phyloP scores from a whole-genome alignment of 1,140 invertebrate genomes.

The Potamilus streckersoni region DNA sequence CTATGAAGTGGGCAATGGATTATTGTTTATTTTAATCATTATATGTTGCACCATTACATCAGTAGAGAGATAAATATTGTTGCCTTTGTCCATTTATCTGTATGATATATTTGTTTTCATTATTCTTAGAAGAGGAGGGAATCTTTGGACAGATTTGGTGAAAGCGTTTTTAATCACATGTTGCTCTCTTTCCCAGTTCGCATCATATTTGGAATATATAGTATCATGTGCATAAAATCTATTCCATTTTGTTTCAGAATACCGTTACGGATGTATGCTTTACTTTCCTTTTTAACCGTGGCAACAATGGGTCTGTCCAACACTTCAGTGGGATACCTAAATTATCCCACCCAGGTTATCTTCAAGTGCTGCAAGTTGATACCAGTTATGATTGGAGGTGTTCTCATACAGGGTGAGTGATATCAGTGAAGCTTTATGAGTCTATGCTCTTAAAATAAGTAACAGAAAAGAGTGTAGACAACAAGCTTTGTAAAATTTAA shows the following conservation, averaged over 20 bases:
- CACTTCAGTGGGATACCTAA: conserved; percentile 92
- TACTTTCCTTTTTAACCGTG: conserved; percentile 88
- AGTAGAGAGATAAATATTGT: neutral
- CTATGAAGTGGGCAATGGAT: no score
- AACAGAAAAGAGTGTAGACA: no score
- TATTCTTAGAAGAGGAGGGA: neutral
- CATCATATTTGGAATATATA: neutral
- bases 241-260: conserved; percentile 76
- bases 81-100: neutral
- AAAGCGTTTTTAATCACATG: no score
- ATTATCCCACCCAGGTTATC: conserved; percentile 81
- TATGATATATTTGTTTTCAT: neutral
- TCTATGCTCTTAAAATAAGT: no score
- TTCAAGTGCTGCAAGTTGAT: conserved; percentile 92
- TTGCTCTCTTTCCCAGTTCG: no score
- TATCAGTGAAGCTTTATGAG: neutral
- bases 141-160: neutral
- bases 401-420: conserved; percentile 83
- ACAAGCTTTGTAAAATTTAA: no score
- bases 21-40: no score
- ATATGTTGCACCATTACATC: no score
- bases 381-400: conserved; percentile 91
- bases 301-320: conserved; percentile 98
- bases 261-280: conserved; percentile 82
- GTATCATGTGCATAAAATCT: neutral